Base-by-base conservation (phyloP, 2,888 invertebrate genomes). In the Chalcis sispes region DNA sequence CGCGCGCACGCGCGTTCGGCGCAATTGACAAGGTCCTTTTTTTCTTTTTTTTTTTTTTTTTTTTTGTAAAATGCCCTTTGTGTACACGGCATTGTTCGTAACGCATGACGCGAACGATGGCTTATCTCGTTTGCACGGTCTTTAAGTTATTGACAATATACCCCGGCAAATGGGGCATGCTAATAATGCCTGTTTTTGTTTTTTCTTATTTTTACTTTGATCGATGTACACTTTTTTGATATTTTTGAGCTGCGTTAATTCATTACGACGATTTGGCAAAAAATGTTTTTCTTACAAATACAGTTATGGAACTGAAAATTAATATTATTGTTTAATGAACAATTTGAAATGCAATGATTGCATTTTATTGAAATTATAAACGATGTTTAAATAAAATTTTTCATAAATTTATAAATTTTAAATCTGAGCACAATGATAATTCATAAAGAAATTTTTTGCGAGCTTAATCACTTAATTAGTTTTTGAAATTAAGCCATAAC, bases 61-160 rank as follows among this genome's bases (percentile, higher is more conserved):
- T 36, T 10, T 10, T 36, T 36, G n/a, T n/a, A n/a, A n/a, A n/a
- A n/a, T n/a, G n/a, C 32, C 29, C n/a, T 64, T 48, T n/a, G 29
- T 20, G 18, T 18, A 7, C 25, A 40, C 29, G 15, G 46, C 46
- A 69, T 58, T 46, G 29, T 56, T 32, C 54, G 40, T 10, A 1
- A 5, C 1, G 23, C 18, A 36, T 48, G 8, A 40, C 10, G 18
- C n/a, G 18, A 3, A 3, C 48, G 69, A 70, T 70, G 58, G 71
- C 62, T 54, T 71, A 71, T 71, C 70, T 59, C 61, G 13, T 2
- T 1, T 15, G n/a, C 46, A 4, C n/a, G 23, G 36, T 58, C 56
- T 72, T 59, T 67, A 62, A 73, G 10, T 73, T 59, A 73, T 67
- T 73, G 52, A 61, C 73, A 61, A 61, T 73, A 20, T 20, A 18